Evolutionary conservation across 2,113 vertebrate genomes (phyloP), one percentile per base, ranked within the genome.

Genomic region (Tylochromis polylepis): DNA sequence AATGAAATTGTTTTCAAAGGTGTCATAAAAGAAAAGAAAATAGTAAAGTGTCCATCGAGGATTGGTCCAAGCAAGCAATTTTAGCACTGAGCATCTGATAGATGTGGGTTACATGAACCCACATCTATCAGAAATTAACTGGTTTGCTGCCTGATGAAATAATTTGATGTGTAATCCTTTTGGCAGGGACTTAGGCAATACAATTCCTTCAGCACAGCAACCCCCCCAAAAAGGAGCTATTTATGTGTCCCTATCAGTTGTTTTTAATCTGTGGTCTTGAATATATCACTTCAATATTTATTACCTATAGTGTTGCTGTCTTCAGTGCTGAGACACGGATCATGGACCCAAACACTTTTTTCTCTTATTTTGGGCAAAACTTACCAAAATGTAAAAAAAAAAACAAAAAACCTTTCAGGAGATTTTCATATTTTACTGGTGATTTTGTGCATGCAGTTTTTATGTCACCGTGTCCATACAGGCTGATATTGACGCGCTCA

Each of bases 11-110:
- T 85, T 86, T 83, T 85, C 2, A 7, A 75, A 18, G 43, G 24
- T 18, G 24, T 49, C 24, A 75, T 8, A 75, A 75, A 75, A 46
- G 9, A 72, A 49, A 72, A 72, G 8, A 70, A 70, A 70, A 70
- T 15, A 8, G 18, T 27, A 43, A 51, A 81, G 83, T 75, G 78
- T 90, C 70, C 78, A 70, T 89, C 85, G 88, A 89, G 88, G 58
- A 56, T 36, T 24, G 65, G 60, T 86, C 29, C 2, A 70, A 86
- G 79, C 11, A 22, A 87, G n/a, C 79, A 79, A 82, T 90, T 90
- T 60, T 84, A 59, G 16, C 27, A 65, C 46, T 29, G 53, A 75
- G 65, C 41, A 27, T 65, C 86, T 91, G 72, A 77, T 51, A 55
- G 57, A 86, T 81, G 87, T 75, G 56, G 80, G 46, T 79, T 75